These are phyloP conservation scores for Mylabris phalerata DNA, from an alignment of 1,140 invertebrate species.

Conservation along the genomic window DNA sequence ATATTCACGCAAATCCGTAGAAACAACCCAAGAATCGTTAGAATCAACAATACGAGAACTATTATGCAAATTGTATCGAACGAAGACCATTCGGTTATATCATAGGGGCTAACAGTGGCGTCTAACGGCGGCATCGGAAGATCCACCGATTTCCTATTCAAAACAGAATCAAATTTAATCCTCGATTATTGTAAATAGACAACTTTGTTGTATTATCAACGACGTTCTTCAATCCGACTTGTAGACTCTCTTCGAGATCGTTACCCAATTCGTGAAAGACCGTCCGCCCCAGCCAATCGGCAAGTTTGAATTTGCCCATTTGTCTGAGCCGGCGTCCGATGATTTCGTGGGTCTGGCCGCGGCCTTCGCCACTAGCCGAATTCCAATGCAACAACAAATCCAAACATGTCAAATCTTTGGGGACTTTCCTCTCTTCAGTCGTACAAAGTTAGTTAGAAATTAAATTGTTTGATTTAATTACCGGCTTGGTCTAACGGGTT, in stretches of 20 bases:
- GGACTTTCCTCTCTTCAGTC: conserved; percentile 39
- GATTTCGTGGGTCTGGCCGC: conserved; percentile 48
- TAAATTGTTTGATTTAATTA: too few relatives aligned
- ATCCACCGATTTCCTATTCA: not conserved
- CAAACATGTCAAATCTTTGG: conserved; percentile 47
- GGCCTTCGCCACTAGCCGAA: conserved; percentile 44
- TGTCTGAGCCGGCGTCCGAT: conserved; percentile 49
- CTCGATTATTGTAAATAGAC: not conserved
- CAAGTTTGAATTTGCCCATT: conserved; percentile 49
- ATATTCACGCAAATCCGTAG: too few relatives aligned
- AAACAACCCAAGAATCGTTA: not conserved
- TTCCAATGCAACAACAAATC: conserved; percentile 53
- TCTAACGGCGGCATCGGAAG: conserved; percentile 16
- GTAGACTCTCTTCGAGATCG: conserved; percentile 47
- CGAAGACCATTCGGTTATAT: conserved; percentile 26
- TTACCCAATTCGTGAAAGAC: conserved; percentile 50
- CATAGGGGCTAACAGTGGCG: conserved; percentile 20
- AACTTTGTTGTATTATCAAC: conserved; percentile 1
- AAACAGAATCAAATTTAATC: not conserved
- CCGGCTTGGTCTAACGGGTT: conserved; percentile 41
- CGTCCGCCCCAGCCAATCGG: conserved; percentile 53
- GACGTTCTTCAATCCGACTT: conserved; percentile 19
- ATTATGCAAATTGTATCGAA: conserved; percentile 31
- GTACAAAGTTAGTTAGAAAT: too few relatives aligned
- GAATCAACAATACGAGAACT: conserved; percentile 18